Evolutionary conservation across 2,888 invertebrate genomes (phyloP), one percentile per base, ranked within the genome.

Genomic region (Mimumesa dahlbomi): DNA sequence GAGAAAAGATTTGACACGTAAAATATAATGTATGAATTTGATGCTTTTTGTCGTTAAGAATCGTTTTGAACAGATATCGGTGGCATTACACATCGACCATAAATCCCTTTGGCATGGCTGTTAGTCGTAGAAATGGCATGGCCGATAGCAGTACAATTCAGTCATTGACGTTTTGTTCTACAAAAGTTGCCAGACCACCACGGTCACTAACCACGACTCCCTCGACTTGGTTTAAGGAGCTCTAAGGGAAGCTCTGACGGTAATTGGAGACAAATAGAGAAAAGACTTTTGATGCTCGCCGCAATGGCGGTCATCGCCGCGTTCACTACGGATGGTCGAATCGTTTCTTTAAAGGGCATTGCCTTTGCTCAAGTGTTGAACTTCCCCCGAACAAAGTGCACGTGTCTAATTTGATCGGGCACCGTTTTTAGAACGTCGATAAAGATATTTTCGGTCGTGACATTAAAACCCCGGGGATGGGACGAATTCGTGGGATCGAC

Each of bases 321-420:
- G 66, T 36, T 49, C 25, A 45, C 62, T 72, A 70, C 68, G 61
- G 71, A 53, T 69, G 61, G 61, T 74, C 66, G 68, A 81, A 78
- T 7, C 81, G 79, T 85, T 85, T 82, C 82, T 84, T 82, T 82
- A 84, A 77, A 75, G 77, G 76, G 81, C 82, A 82, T 84, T 81
- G 82, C 78, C 54, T 36, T 53, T 53, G 45, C 43, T 7, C 9
- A 36, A 18, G 5, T 21, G 2, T 9, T 14, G 14, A 54, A 36
- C 16, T 22, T 40, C 18, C 52, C 1, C 4, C 1, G 25, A 16
- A 53, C 42, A 48, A 67, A 38, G 40, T 19, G 18, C 29, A 49
- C 38, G 68, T 34, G 49, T 52, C 36, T 16, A 53, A 14, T 56
- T 61, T 52, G 48, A 56, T 56, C 34, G 40, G 9, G 40, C 16